phyloP scores from a whole-genome alignment of 1,140 invertebrate genomes.

The Euura lappo region DNA sequence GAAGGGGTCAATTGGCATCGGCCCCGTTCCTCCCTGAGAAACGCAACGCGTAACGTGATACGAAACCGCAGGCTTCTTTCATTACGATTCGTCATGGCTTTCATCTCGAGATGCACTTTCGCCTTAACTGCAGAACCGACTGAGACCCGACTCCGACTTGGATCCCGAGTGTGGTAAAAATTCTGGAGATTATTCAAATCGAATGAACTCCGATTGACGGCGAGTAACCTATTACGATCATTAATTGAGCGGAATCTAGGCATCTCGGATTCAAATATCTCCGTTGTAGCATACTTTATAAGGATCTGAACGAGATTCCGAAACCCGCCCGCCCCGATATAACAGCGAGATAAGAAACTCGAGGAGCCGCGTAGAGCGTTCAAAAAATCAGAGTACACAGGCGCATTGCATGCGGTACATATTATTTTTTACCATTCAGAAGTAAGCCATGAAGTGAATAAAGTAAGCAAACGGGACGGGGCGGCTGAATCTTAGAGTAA shows the following conservation, averaged over 20 bases:
- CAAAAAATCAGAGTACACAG: not conserved
- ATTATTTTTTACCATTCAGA: not conserved
- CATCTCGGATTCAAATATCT: not conserved
- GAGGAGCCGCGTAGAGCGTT: not conserved
- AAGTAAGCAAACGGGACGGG: too few species aligned
- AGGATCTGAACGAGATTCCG: constrained; percentile 5
- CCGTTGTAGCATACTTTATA: not conserved
- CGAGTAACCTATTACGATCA: not conserved
- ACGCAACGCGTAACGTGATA: too few species aligned
- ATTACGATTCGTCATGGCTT: too few species aligned
- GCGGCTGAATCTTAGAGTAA: not conserved
- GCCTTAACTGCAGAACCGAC: too few species aligned
- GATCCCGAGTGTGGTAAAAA: too few species aligned
- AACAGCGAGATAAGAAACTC: not conserved
- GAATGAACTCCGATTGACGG: not conserved
- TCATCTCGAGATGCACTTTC: too few species aligned
- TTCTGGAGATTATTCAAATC: too few species aligned
- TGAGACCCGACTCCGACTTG: too few species aligned
- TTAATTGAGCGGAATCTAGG: not conserved
- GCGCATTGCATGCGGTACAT: not conserved
- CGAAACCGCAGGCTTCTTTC: too few species aligned
- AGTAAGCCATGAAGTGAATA: not conserved
- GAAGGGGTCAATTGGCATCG: too few species aligned
- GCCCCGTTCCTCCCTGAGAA: too few species aligned
- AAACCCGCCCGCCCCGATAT: not conserved